Percentiles rank a stretch among this genome's conserved stretches.
phyloP scores from a whole-genome alignment of 2,113 vertebrate genomes.

The Numenius arquata region DNA sequence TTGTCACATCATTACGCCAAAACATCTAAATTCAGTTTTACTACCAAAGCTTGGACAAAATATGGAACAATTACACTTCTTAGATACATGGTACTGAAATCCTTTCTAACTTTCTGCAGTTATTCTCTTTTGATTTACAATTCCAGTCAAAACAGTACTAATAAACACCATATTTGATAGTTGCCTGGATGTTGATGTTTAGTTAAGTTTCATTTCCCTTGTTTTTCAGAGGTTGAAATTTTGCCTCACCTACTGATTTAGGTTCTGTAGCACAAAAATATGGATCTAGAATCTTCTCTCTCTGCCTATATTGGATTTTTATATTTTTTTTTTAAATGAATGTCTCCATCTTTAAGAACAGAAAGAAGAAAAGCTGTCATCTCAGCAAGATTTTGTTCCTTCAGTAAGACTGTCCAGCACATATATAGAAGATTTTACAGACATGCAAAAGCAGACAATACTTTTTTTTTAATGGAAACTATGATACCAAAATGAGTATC shows the following conservation, averaged over 20 bases:
- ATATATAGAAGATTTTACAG: background rate
- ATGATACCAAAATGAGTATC: background rate
- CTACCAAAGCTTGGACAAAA: background rate
- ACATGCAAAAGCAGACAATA: background rate
- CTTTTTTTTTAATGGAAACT: background rate
- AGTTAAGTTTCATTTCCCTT: background rate
- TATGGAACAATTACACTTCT: slow-evolving; percentile 7
- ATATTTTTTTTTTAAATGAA: background rate
- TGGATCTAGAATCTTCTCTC: background rate
- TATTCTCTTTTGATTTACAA: background rate
- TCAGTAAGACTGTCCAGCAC: background rate
- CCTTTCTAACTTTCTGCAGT: background rate
- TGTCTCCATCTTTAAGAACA: background rate
- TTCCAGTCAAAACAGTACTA: background rate
- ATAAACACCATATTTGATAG: background rate
- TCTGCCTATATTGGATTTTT: background rate
- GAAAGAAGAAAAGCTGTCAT: background rate
- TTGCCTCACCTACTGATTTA: background rate
- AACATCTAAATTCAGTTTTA: slow-evolving; percentile 22
- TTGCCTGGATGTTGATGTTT: background rate
- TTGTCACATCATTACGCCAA: background rate
- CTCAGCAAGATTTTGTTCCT: background rate
- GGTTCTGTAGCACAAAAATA: background rate
- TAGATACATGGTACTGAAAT: background rate
- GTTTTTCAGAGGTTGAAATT: background rate